Percentiles rank a stretch among this genome's conserved stretches.
These are phyloP conservation scores for Drosophila diplacantha DNA, from an alignment of 2,888 invertebrate species.

Conservation along the genomic window DNA sequence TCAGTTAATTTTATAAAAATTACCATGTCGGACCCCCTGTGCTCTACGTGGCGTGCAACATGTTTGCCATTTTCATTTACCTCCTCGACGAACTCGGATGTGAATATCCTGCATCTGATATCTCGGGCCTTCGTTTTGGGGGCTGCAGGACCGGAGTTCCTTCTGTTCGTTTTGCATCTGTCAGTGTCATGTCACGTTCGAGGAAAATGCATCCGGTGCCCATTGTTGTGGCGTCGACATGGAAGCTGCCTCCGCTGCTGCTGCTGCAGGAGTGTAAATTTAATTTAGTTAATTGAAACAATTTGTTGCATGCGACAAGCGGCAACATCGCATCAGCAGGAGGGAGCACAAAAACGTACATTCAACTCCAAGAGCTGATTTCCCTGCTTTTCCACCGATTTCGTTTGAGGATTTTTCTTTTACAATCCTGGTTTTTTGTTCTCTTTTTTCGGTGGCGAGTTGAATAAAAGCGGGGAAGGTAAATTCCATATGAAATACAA, in stretches of 20 bases:
- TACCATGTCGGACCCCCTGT: conserved; percentile 52
- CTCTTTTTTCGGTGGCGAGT: conserved; percentile 7
- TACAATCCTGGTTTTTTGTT: conserved; percentile 21
- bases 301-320: conserved; percentile 74
- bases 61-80: conserved; percentile 64
- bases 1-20: conserved; percentile 70
- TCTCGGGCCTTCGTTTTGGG: conserved; percentile 41
- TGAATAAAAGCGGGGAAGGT: conserved; percentile 20
- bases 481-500: conserved; percentile 39
- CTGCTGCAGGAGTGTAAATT: conserved; percentile 74
- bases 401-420: conserved; percentile 68
- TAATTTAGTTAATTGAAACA: conserved; percentile 78
- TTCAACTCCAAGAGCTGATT: conserved; percentile 29
- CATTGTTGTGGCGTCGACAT: conserved; percentile 45
- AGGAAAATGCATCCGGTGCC: conserved; percentile 64
- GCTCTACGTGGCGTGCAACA: conserved; percentile 52
- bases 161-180: conserved; percentile 60
- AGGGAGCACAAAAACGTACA: conserved; percentile 48
- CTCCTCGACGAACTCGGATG: conserved; percentile 32
- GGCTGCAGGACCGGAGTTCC: conserved; percentile 20
- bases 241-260: conserved; percentile 52
- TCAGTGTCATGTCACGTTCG: conserved; percentile 73
- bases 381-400: conserved; percentile 62
- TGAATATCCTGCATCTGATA: conserved; percentile 17
- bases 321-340: conserved; percentile 36